Evolutionary conservation across 2,113 vertebrate genomes (phyloP).

Genomic region (Hipposideros armiger): DNA sequence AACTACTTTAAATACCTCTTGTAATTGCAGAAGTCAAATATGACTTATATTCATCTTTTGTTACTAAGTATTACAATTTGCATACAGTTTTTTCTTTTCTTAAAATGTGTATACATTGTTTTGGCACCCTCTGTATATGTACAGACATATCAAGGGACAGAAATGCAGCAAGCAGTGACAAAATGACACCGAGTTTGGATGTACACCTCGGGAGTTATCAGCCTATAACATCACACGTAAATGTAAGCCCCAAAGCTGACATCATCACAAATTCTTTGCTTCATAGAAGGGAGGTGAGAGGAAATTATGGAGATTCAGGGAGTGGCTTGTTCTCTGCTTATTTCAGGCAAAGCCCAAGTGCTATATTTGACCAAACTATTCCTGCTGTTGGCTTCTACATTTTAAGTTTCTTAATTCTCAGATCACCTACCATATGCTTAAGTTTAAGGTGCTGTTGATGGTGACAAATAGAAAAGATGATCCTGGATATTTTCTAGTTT

Average conservation of each 20-base stretch:
- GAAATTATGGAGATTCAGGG: not conserved
- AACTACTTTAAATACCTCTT: not conserved
- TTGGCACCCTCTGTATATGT: too few relatives aligned
- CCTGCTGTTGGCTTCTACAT: not conserved
- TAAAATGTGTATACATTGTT: too few relatives aligned
- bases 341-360: not conserved
- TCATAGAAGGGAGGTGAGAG: not conserved
- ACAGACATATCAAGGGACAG: not conserved
- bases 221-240: not conserved
- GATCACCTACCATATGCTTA: not conserved
- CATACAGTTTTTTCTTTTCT: too few relatives aligned
- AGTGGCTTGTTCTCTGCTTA: not conserved
- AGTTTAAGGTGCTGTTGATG: not conserved
- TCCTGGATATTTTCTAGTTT: not conserved
- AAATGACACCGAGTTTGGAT: not conserved
- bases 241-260: not conserved
- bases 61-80: too few relatives aligned
- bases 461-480: not conserved
- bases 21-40: too few relatives aligned
- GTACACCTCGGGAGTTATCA: not conserved
- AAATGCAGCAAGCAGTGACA: too few relatives aligned
- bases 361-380: not conserved
- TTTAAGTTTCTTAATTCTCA: not conserved
- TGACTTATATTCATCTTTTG: too few relatives aligned
- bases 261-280: not conserved